These are phyloP conservation scores for Cryptomyrus ogoouensis DNA, from an alignment of 2,113 vertebrate genomes.

Conservation along the genomic window DNA sequence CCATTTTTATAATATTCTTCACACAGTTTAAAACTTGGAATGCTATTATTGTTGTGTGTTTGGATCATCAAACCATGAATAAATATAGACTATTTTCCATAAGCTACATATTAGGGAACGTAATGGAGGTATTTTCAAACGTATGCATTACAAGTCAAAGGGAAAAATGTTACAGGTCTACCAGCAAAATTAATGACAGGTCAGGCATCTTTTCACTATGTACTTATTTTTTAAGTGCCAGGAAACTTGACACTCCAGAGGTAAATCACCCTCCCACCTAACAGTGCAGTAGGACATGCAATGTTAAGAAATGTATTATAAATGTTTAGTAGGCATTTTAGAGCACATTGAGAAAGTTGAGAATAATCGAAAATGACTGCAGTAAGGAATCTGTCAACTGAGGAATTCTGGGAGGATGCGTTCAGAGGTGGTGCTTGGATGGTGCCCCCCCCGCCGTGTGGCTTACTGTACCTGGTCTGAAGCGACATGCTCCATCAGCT, in stretches of 20 bases:
- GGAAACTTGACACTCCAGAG: not conserved
- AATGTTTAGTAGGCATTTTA: not conserved
- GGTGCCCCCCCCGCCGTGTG: not conserved
- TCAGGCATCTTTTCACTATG: not conserved
- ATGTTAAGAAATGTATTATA: conserved; percentile 6
- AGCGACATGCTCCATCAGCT: conserved; percentile 35
- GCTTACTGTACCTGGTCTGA: conserved; percentile 39
- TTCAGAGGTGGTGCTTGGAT: not conserved
- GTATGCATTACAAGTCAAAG: not conserved
- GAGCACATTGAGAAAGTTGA: not conserved
- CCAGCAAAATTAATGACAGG: not conserved
- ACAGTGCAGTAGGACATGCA: not conserved
- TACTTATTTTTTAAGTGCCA: not conserved
- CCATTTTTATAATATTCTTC: conserved; percentile 46
- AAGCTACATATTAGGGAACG: not conserved
- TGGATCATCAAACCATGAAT: conserved; percentile 48
- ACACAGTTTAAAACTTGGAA: conserved; percentile 40
- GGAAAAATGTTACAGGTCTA: not conserved
- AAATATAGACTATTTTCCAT: conserved; percentile 25
- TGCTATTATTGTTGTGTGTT: conserved; percentile 35
- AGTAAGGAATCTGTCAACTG: not conserved
- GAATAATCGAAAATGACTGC: not conserved
- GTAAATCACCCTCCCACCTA: not conserved
- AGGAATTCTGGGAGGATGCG: not conserved
- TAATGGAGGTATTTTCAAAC: not conserved